Evolutionary conservation across 2,888 invertebrate genomes (phyloP), one percentile per base, ranked within the genome.

Genomic region (Clanis bilineata): DNA sequence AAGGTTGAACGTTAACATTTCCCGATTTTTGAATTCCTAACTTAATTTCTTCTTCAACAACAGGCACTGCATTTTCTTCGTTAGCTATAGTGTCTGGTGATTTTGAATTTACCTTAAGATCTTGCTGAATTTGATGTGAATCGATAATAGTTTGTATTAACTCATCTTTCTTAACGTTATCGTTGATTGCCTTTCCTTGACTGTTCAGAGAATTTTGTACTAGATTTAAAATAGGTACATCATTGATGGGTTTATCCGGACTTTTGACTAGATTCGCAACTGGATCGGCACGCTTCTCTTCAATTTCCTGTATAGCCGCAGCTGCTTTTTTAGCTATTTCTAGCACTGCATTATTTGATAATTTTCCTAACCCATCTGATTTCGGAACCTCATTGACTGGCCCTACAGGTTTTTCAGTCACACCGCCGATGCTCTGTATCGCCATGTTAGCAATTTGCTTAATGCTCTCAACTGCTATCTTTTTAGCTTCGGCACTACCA

Each of bases 401-500:
- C 45, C 62, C 70, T 0, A 64, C 72, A 4, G 89, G 85, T 68
- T 86, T 86, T 28, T 92, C 89, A 0, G 90, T 76, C 1, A 85
- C 90, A 0, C 86, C 89, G 1, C 83, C 85, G 21, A 93, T 74
- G 62, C 90, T 91, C 67, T 92, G 79, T 62, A 93, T 91, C 1
- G 93, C 93, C 63, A 88, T 83, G 65, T 88, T 82, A 0, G 93
- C 92, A 43, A 93, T 90, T 67, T 93, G 86, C 72, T 92, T 87
- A 25, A 93, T 93, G 72, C 90, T 92, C 70, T 93, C 92, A 1
- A 92, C 91, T 0, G 93, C 92, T 28, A 91, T 82, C 70, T 90
- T 92, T 67, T 93, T 92, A 0, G 90, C 91, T 68, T 90, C 87
- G 69, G 71, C 91, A 61, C 77, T 82, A 66, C 80, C 92, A 51